A percentile compares a stretch with the other conserved stretches of the same genome.
Conservation (phyloP, 2,888 invertebrate genomes). For the Lobophora halterata region DNA sequence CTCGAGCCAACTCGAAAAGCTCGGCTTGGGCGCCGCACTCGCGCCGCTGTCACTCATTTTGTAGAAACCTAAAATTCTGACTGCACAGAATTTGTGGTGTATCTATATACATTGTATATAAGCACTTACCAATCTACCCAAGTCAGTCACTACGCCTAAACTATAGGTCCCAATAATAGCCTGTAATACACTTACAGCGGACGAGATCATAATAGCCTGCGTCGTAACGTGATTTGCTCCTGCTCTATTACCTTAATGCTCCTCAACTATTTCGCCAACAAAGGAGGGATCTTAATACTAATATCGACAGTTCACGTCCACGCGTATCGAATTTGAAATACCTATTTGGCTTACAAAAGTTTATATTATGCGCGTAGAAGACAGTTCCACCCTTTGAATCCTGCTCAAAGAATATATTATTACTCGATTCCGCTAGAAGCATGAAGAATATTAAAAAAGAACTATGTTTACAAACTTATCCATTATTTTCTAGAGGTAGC, state of each 20-base stretch:
- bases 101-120: neutral
- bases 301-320: conserved; percentile 52
- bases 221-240: conserved; percentile 71
- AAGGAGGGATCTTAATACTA: conserved; percentile 64
- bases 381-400: conserved; percentile 28
- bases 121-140: conserved; percentile 39
- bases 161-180: conserved; percentile 64
- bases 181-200: conserved; percentile 65
- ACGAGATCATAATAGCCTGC: conserved; percentile 60
- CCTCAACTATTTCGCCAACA: conserved; percentile 65
- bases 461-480: no score
- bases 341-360: conserved; percentile 31
- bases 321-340: conserved; percentile 49
- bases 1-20: no score
- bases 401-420: conserved; percentile 14
- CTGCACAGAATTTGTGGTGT: no score
- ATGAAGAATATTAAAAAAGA: no score
- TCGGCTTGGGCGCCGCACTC: no score
- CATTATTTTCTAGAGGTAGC: no score
- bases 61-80: no score
- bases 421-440: no score
- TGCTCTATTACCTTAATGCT: conserved; percentile 68
- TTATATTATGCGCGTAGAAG: conserved; percentile 27
- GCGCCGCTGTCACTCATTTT: no score
- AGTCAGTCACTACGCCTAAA: conserved; percentile 45